Evolutionary conservation across 2,113 vertebrate species (phyloP).

Genomic region (Epinephelus moara): DNA sequence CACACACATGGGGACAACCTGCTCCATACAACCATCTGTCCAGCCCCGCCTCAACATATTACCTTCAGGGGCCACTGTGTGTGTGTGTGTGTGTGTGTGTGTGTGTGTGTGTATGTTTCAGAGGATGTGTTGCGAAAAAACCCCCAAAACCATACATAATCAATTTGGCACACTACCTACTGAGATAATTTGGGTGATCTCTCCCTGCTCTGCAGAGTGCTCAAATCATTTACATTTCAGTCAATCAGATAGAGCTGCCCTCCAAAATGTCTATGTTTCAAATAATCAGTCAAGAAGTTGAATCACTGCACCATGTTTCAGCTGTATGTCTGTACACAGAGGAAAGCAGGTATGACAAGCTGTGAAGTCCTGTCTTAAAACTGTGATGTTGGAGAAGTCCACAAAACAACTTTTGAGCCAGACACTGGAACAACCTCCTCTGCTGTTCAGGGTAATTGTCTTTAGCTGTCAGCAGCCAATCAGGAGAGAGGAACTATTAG

Average conservation of each 20-base stretch:
- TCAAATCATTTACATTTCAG: constrained; percentile 8
- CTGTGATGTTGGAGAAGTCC: too few species aligned
- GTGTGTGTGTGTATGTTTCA: constrained; percentile 2
- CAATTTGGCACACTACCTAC: constrained; percentile 13
- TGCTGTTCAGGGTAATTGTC: not conserved
- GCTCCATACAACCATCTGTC: constrained; percentile 62
- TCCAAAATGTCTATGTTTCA: not conserved
- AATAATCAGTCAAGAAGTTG: not conserved
- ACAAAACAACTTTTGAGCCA: too few species aligned
- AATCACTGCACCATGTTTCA: not conserved
- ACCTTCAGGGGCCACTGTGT: constrained; percentile 34
- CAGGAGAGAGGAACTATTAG: not conserved
- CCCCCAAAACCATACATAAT: constrained; percentile 39
- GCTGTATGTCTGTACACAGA: not conserved
- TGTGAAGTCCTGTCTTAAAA: not conserved
- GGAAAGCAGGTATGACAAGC: not conserved
- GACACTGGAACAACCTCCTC: too few species aligned
- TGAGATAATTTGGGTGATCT: constrained; percentile 25
- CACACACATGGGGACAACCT: not conserved
- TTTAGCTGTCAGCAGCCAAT: not conserved
- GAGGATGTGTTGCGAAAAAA: constrained; percentile 1
- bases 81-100: not conserved
- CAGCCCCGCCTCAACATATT: constrained; percentile 36
- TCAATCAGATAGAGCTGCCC: not conserved
- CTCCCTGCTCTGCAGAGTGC: not conserved